phyloP scores from a whole-genome alignment of 1,140 invertebrate species.

The Drosophila orosa region DNA sequence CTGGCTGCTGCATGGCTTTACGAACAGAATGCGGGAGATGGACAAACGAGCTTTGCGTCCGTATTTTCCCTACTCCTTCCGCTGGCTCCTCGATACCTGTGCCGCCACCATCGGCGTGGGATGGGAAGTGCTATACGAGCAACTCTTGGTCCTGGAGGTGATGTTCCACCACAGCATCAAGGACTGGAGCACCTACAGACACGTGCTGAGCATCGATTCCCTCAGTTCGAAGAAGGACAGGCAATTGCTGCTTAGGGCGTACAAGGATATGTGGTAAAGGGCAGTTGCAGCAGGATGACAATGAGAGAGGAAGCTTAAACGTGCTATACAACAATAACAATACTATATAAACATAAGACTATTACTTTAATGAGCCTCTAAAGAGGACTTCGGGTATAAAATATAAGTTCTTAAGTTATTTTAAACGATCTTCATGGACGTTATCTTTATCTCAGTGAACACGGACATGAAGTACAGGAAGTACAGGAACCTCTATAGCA shows the following conservation, averaged over 20 bases:
- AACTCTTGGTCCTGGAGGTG: conserved; percentile 80
- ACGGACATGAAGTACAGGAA: not conserved
- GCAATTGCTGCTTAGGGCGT: conserved; percentile 43
- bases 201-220: conserved; percentile 54
- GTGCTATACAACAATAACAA: too few species aligned
- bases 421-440: not conserved
- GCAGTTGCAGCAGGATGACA: not conserved
- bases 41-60: conserved; percentile 73
- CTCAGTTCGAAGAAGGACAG: conserved; percentile 60
- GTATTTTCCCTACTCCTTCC: conserved; percentile 85
- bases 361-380: not conserved
- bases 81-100: conserved; percentile 86
- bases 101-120: conserved; percentile 84
- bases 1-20: conserved; percentile 73
- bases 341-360: too few species aligned
- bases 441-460: not conserved
- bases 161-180: conserved; percentile 71
- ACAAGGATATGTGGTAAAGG: conserved; percentile 33
- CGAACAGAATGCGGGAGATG: conserved; percentile 18
- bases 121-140: conserved; percentile 84
- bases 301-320: not conserved
- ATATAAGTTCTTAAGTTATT: not conserved
- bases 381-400: not conserved
- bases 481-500: conserved; percentile 44
- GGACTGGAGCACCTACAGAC: conserved; percentile 49